Conservation (phyloP, 1,140 invertebrate genomes). For the Diploscapter pachys region DNA sequence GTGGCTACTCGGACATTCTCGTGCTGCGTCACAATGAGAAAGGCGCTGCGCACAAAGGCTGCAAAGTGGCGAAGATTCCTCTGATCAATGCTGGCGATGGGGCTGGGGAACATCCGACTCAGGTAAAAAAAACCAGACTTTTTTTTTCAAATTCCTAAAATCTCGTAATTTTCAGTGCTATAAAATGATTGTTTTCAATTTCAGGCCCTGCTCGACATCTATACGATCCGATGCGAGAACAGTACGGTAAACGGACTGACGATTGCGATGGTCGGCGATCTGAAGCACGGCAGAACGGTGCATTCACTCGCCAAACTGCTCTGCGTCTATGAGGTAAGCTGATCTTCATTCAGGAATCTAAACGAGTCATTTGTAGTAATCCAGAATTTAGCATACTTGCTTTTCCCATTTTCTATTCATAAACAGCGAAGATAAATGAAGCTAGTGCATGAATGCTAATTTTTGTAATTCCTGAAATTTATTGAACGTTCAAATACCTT, state of each 20-base stretch:
- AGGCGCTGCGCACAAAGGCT: constrained; percentile 71
- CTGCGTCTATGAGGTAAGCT: constrained; percentile 60
- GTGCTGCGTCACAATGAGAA: constrained; percentile 87
- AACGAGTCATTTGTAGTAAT: too few species aligned
- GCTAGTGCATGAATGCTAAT: too few species aligned
- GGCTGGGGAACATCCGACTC: constrained; percentile 94
- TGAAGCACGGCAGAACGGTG: constrained; percentile 95
- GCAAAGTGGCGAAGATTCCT: constrained; percentile 59
- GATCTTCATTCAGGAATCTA: too few species aligned
- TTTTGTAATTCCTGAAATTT: too few species aligned
- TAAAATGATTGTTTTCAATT: background rate
- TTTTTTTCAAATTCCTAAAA: background rate
- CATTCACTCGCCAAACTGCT: constrained; percentile 85
- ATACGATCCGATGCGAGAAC: constrained; percentile 96
- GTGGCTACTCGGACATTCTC: constrained; percentile 78
- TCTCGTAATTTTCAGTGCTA: background rate
- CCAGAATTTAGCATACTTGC: too few species aligned
- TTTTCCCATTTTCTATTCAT: too few species aligned
- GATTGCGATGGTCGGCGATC: constrained; percentile 78
- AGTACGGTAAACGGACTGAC: constrained; percentile 94
- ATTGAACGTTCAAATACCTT: too few species aligned
- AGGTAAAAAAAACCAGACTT: constrained; percentile 58
- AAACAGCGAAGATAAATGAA: too few species aligned
- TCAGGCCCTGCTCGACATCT: constrained; percentile 85
- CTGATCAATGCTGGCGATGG: constrained; percentile 97